Evolutionary conservation across 1,140 invertebrate species (phyloP), one percentile per base, ranked within the genome.

Genomic region (Lepidurus arcticus): DNA sequence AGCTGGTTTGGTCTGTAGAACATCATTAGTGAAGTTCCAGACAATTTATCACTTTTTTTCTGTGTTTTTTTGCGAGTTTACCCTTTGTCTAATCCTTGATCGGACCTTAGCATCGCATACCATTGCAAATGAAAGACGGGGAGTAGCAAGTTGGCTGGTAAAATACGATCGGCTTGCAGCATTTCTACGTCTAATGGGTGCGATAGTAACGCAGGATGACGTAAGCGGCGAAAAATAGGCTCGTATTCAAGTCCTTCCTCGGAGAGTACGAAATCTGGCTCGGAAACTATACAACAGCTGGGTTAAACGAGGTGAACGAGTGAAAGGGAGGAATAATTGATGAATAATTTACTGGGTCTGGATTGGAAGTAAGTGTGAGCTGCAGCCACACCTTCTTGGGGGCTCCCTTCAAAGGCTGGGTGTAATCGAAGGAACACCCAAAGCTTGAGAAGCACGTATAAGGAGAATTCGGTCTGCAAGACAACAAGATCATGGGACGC

Each of bases 381-480:
- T 53, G 84, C 84, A 26, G 81, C 77, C 34, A 83, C 78, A 43
- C 83, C 80, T 76, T 85, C 79, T 53, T 83, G 81, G 43, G 79
- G 77, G 77, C 79, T 81, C 42, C 85, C 85, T 74, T 81, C 80
- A 83, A 84, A 86, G 4, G 79, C 79, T 21, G 84, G 83, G 80
- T 87, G 84, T 78, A 86, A 77, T 78, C 85, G 84, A 21, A 90
- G 79, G 79, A 88, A 90, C 79, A 90, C 85, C 91, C 92, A 93
- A 43, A 88, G 87, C 75, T 91, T 89, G 16, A 94, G 83, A 83
- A 93, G 85, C 78, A 90, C 89, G 81, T 94, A 94, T 44, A 94
- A 84, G 53, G 92, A 92, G 83, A 92, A 93, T 85, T 94, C 93
- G 5, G 92, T 93, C 84, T 94, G 92, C 85, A 93, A 90, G 1